Base-by-base conservation (phyloP, 2,888 invertebrate genomes). In the Gibbula magus region DNA sequence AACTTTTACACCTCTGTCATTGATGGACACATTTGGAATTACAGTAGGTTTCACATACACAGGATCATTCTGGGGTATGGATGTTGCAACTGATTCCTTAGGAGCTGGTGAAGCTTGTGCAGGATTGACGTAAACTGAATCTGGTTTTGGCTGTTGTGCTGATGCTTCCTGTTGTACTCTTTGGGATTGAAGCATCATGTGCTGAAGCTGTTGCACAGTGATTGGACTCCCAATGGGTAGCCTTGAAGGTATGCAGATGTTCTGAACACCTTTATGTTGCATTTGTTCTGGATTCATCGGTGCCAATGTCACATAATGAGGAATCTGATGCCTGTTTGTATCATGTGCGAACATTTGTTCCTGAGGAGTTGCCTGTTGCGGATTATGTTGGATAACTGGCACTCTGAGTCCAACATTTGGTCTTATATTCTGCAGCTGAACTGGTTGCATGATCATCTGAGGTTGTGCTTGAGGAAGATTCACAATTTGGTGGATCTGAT, bases 161-260 rank as follows among this genome's bases (percentile, higher is more conserved):
- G 56, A 16, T 3, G 22, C 25, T 7, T 75, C 54, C 56, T 75
- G 75, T 16, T 29, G 61, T 10, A 61, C 61, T 10, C 20, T 56
- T 35, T 56, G 67, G n/a, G 45, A 66, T 35, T 75, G 79, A 18
- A 74, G 74, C 45, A 56, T 61, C 20, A 39, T 39, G n/a, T 54
- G 78, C 32, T 54, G 22, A 32, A 61, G 39, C 75, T 75, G 75
- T 22, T 79, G 75, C 13, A 75, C 66, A 13, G 45, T 66, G 51
- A 75, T 39, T 2, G 61, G 32, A n/a, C 35, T 75, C 35, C 70
- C 70, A n/a, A 70, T 35, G 10, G 70, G 70, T 8, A 70, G 39
- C 39, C 70, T 29, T 29, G 61, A 25, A 16, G 70, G 70, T 35
- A 70, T 39, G 20, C 70, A 32, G 32, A 70, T 39, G 16, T 70